Conservation (phyloP, 1,140 invertebrate genomes). For the Acromyrmex charruanus region DNA sequence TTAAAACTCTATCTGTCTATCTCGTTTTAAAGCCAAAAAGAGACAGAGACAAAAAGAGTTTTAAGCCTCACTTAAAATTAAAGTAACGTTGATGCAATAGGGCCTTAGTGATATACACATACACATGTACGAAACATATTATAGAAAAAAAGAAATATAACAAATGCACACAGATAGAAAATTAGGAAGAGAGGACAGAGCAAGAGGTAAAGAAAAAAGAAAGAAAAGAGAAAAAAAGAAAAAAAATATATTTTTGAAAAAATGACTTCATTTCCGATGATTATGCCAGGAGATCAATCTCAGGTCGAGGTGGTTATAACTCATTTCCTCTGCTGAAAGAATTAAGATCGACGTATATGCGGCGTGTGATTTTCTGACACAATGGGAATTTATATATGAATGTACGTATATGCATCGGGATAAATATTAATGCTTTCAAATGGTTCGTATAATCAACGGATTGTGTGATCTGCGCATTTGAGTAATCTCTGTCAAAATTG, state of each 20-base stretch:
- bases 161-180: neutral
- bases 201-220: neutral
- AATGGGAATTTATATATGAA: neutral
- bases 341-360: slow-evolving; percentile 23
- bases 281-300: slow-evolving; percentile 22
- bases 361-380: neutral
- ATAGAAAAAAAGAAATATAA: neutral
- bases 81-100: too few species aligned
- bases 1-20: too few species aligned
- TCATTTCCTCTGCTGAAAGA: slow-evolving; percentile 15
- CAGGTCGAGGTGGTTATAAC: neutral
- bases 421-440: neutral
- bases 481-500: neutral
- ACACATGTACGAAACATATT: neutral
- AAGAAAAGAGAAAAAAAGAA: neutral
- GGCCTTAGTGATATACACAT: neutral
- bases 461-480: neutral
- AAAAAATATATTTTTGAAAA: neutral
- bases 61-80: too few species aligned
- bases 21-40: too few species aligned
- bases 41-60: too few species aligned
- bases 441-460: neutral
- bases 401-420: neutral
- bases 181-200: neutral
- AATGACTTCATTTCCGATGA: neutral